phyloP scores from a whole-genome alignment of 2,113 vertebrate species.

The Falco punctatus region DNA sequence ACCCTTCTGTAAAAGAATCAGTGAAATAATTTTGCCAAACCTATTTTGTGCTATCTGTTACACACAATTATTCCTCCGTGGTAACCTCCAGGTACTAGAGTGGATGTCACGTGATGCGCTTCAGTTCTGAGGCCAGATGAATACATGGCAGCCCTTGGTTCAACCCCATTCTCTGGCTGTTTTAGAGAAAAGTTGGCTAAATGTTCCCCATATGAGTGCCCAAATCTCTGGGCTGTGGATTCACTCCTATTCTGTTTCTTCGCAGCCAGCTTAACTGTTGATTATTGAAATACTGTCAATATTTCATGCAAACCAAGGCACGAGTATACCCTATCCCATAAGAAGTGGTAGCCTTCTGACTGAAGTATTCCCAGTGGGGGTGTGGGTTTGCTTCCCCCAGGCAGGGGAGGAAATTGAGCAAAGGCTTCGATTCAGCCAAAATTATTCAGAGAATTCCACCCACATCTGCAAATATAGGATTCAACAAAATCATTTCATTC shows the following conservation, averaged over 20 bases:
- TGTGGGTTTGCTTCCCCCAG: neutral
- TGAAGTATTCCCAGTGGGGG: neutral
- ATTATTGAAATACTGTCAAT: neutral
- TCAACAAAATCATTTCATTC: slow-evolving; percentile 35
- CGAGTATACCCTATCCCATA: neutral
- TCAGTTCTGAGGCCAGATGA: neutral
- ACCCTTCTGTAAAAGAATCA: neutral
- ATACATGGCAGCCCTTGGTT: neutral
- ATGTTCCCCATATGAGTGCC: neutral
- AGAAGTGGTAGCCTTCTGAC: neutral
- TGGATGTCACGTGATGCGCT: neutral
- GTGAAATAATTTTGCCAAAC: neutral
- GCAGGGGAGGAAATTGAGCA: slow-evolving; percentile 38
- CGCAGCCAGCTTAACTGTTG: neutral
- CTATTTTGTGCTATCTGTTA: neutral
- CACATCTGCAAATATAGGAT: slow-evolving; percentile 45
- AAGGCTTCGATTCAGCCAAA: slow-evolving; percentile 47
- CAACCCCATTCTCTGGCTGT: neutral
- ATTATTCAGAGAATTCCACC: slow-evolving; percentile 66
- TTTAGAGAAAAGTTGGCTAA: neutral
- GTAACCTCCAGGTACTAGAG: neutral
- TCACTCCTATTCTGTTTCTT: neutral
- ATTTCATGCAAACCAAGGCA: neutral
- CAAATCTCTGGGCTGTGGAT: neutral
- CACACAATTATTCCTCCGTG: neutral